Evolutionary conservation across 1,140 invertebrate species (phyloP).

Genomic region (Caenorhabditis brenneri): DNA sequence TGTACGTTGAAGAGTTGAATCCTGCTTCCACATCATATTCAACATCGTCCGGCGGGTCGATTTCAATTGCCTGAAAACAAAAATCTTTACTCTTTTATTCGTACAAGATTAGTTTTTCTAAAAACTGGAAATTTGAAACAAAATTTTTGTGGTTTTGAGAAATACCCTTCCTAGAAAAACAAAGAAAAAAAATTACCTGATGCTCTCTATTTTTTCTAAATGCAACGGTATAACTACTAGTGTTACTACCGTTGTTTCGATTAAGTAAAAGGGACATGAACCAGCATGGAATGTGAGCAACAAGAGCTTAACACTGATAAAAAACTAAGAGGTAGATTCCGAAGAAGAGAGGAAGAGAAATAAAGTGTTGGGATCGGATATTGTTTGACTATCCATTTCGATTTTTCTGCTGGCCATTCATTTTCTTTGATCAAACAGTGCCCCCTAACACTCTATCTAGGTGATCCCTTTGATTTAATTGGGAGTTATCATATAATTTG

Average conservation of each 20-base stretch:
- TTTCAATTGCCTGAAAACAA: constrained; percentile 16
- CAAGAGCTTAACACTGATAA: not conserved
- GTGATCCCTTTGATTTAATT: constrained; percentile 18
- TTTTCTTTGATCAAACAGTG: constrained; percentile 32
- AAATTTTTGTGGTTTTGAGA: no score
- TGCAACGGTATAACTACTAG: constrained; percentile 1
- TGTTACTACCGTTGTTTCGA: not conserved
- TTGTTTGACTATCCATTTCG: constrained; percentile 39
- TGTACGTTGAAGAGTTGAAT: constrained; percentile 21
- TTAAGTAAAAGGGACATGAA: constrained; percentile 18
- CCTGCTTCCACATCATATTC: constrained; percentile 12
- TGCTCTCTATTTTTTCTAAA: not conserved
- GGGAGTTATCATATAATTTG: no score
- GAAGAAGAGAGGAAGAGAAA: not conserved
- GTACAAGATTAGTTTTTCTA: no score
- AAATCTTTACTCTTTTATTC: not conserved
- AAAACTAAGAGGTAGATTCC: constrained; percentile 6
- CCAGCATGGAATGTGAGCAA: constrained; percentile 16
- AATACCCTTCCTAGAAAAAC: no score
- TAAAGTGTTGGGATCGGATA: not conserved
- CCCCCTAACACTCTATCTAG: not conserved
- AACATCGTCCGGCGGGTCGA: constrained; percentile 31
- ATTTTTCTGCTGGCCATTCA: constrained; percentile 23
- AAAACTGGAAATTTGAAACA: no score
- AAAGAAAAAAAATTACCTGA: not conserved